These are phyloP conservation scores for Azemiops feae DNA, from an alignment of 2,113 vertebrate genomes.

Conservation along the genomic window DNA sequence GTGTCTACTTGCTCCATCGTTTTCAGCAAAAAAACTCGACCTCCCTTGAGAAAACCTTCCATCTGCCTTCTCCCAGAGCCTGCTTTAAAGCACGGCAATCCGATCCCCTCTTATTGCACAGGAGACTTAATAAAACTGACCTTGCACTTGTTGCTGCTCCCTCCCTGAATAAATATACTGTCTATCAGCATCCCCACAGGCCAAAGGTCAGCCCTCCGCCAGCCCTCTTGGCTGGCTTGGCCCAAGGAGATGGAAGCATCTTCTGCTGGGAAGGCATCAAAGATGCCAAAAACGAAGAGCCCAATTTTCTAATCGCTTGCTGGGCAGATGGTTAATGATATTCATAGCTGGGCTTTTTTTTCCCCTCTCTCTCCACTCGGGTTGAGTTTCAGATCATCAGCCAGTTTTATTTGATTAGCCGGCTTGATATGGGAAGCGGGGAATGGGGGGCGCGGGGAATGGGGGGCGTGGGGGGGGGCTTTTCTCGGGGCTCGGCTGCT, in stretches of 20 bases:
- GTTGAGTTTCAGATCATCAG: conserved; percentile 73
- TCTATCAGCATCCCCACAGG: conserved; percentile 24
- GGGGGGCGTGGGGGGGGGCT: too few relatives aligned
- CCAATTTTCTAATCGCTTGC: conserved; percentile 64
- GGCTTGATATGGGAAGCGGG: conserved; percentile 49
- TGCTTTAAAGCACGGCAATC: conserved; percentile 3
- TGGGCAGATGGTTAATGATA: conserved; percentile 78
- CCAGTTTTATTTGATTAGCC: conserved; percentile 70
- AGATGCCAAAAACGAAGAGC: conserved; percentile 48
- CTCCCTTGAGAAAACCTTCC: not conserved
- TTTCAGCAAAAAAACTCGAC: conserved; percentile 6
- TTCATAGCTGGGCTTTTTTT: conserved; percentile 77
- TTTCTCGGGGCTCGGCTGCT: too few relatives aligned
- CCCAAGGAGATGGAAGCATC: not conserved
- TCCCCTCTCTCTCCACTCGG: conserved; percentile 61
- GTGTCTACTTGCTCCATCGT: not conserved
- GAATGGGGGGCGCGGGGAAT: not conserved
- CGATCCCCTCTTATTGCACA: not conserved
- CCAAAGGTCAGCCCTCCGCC: conserved; percentile 42
- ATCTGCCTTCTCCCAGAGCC: conserved; percentile 15
- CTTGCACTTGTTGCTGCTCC: not conserved
- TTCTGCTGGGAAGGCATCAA: conserved; percentile 30
- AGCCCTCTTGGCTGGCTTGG: conserved; percentile 32
- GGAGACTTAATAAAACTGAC: not conserved
- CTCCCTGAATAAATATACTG: not conserved